Evolutionary conservation across 1,140 invertebrate species (phyloP), one percentile per base, ranked within the genome.

Genomic region (Metaphire vulgaris): DNA sequence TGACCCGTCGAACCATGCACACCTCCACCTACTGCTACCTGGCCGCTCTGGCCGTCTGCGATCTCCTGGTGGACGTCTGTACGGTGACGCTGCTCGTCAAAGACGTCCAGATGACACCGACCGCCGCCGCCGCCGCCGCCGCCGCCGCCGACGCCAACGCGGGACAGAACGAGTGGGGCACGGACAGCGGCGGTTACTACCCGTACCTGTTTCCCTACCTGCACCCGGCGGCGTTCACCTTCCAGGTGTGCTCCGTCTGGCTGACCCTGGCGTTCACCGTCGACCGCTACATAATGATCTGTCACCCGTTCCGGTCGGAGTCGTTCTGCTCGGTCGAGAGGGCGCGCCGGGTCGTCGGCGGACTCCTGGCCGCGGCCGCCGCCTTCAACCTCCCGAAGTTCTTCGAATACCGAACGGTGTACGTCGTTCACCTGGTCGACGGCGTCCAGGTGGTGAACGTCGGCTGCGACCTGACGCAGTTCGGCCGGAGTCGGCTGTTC

Each of bases 251-350:
- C 0, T 86, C 85, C 68, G 82, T 86, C 72, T 86, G 85, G 85
- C 80, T 86, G 67, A 87, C 85, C 12, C 68, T 86, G 21, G 85
- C 83, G 1, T 86, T 87, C 78, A 86, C 85, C 0, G 82, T 85
- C 14, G 86, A 87, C 78, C 78, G 86, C 1, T 87, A 86, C 75
- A 84, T 87, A 68, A 86, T 86, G 84, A 87, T 87, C 31, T 86
- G 85, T 74, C 84, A 85, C 72, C 86, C 86, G 1, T 87, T 86
- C 76, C 80, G 80, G 68, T 85, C 85, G 1, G 82, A 85, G 72
- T 71, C 77, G 15, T 81, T 83, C 81, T 87, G 86, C 73, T 82
- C 80, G 32, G 72, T 82, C 0, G 79, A 78, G 6, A 1, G 67
- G 14, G 85, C 85, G 0, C 65, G 82, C 15, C 81, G 82, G 74